Conservation (phyloP, 2,797 vertebrate genomes). For the Lateolabrax maculatus region DNA sequence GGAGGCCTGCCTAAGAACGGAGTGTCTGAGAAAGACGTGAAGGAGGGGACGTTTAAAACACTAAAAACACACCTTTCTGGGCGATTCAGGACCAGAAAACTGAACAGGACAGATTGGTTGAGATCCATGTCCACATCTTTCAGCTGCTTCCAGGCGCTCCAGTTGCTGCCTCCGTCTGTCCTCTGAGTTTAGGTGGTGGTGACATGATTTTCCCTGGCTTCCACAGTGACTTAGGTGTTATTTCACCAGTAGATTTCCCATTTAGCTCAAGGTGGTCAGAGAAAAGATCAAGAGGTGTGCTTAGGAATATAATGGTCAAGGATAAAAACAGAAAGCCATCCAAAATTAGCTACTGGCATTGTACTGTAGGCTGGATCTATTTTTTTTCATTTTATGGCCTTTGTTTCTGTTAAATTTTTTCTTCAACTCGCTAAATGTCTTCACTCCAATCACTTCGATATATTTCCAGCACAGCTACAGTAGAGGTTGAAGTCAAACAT, state of each 20-base stretch:
- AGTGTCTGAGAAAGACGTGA: not conserved
- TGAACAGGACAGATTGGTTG: constrained; percentile 18
- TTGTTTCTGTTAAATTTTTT: not conserved
- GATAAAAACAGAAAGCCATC: constrained; percentile 18
- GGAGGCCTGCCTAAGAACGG: not conserved
- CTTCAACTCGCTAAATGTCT: not conserved
- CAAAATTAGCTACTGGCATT: not conserved
- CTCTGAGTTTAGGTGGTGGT: constrained; percentile 47
- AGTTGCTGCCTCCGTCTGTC: constrained; percentile 45
- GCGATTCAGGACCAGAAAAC: constrained; percentile 17
- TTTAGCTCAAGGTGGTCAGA: constrained; percentile 40
- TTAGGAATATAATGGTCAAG: constrained; percentile 28
- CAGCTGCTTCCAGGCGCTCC: constrained; percentile 27
- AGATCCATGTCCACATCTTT: constrained; percentile 41
- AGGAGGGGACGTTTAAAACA: constrained; percentile 22
- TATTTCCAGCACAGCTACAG: not conserved
- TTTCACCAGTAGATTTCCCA: constrained; percentile 53
- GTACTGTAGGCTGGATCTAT: not conserved
- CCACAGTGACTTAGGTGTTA: constrained; percentile 51
- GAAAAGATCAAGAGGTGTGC: constrained; percentile 25
- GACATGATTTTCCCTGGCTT: constrained; percentile 61
- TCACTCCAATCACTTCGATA: too few species aligned
- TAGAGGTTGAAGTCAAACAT: not conserved
- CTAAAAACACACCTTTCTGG: constrained; percentile 33
- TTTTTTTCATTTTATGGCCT: not conserved